phyloP scores from a whole-genome alignment of 2,888 invertebrate species.

The Stenodema calcarata region DNA sequence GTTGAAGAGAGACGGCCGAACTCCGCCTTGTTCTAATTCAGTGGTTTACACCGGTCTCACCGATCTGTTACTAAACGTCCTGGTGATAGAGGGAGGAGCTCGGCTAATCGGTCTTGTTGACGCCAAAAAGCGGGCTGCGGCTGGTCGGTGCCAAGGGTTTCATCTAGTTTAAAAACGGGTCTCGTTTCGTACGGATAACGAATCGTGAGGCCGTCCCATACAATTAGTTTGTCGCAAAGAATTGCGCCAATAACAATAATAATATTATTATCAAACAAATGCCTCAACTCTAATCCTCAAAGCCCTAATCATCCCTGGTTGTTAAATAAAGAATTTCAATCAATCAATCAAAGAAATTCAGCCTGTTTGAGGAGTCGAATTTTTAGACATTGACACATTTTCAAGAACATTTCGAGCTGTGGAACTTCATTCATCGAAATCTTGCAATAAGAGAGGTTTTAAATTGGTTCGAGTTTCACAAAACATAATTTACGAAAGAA shows the following conservation, averaged over 20 bases:
- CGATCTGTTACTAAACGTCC: background rate
- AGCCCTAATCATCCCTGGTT: too few species aligned
- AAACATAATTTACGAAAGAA: too few species aligned
- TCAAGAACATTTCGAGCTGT: too few species aligned
- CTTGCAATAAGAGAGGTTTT: too few species aligned
- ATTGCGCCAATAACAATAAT: background rate
- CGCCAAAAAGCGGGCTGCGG: background rate
- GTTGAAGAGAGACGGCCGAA: background rate
- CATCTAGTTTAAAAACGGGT: background rate
- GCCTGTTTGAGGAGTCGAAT: too few species aligned
- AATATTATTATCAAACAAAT: too few species aligned
- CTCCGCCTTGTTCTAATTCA: background rate
- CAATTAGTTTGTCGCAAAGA: background rate
- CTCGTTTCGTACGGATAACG: background rate
- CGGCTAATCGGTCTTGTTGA: background rate
- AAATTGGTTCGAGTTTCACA: too few species aligned
- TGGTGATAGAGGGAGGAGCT: constrained; percentile 14
- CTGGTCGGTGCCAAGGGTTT: background rate
- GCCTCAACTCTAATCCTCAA: too few species aligned
- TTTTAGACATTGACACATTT: too few species aligned
- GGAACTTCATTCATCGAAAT: too few species aligned
- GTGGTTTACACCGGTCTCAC: background rate
- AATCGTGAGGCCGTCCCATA: background rate
- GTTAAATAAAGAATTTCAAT: too few species aligned
- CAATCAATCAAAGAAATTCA: too few species aligned